Evolutionary conservation across 2,888 invertebrate species (phyloP), one percentile per base, ranked within the genome.

Genomic region (Phymatocera aterrima): DNA sequence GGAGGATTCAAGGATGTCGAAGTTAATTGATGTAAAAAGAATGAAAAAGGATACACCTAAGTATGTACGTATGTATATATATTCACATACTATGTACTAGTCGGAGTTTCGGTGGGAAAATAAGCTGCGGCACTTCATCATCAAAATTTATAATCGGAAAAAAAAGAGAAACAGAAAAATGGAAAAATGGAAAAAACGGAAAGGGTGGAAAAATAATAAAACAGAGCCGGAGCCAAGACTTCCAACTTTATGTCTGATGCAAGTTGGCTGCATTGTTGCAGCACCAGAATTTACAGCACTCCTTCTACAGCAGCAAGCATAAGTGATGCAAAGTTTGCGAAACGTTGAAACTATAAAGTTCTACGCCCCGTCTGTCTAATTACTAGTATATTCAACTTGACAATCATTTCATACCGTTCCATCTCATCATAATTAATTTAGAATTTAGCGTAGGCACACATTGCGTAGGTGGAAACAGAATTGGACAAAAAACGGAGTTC

Each of bases 331-430:
- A 34, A 72, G 72, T 72, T 51, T 72, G 51, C 51, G n/a, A 34
- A 51, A 72, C 51, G 72, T 72, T 72, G 51, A 72, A 72, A 51
- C 72, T 72, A n/a, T n/a, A n/a, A n/a, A n/a, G n/a, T n/a, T n/a
- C n/a, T n/a, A 51, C 72, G 34, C 72, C 51, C 34, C 51, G 51
- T 51, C 72, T 51, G 51, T 51, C 72, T 72, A 48, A n/a, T 51
- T 51, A 72, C 72, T 72, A 48, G 72, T 72, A 34, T 72, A 72
- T 72, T 34, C 51, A n/a, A n/a, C n/a, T 51, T 28, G 21, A 72
- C 72, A 72, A 68, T 72, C 51, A 72, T 34, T 51, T 72, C 72
- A 34, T 72, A 51, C 21, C 72, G n/a, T n/a, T 51, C 31, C 31
- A 51, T 72, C 51, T 51, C 72, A 37, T 72, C 34, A 72, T 18